Conservation (phyloP, 2,888 invertebrate species). For the Penaeus monodon region DNA sequence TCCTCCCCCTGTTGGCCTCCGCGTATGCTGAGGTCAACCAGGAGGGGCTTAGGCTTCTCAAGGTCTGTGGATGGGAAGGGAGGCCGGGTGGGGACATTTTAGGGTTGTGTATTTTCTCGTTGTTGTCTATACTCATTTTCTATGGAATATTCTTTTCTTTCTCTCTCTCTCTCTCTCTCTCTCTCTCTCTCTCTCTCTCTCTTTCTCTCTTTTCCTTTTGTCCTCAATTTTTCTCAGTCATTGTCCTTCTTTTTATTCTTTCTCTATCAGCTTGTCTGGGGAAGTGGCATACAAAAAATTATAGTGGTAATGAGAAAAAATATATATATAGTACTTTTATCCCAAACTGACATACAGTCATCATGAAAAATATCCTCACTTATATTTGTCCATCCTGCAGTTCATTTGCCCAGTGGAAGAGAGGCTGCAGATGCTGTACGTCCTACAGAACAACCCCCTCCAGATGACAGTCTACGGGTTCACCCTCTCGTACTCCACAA, state of each 20-base stretch:
- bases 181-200: too few species aligned
- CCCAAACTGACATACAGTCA: background rate
- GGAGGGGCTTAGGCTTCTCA: conserved; percentile 70
- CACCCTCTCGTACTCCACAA: conserved; percentile 65
- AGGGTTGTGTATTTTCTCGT: too few species aligned
- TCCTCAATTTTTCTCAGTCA: too few species aligned
- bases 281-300: too few species aligned
- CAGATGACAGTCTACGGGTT: conserved; percentile 69
- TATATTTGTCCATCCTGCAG: conserved; percentile 66
- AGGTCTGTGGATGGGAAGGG: conserved; percentile 67
- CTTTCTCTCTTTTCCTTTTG: too few species aligned
- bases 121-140: background rate
- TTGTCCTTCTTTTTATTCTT: too few species aligned
- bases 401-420: conserved; percentile 69
- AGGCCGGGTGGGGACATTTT: too few species aligned
- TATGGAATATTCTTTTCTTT: background rate
- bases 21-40: conserved; percentile 71
- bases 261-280: too few species aligned
- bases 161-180: too few species aligned
- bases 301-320: too few species aligned
- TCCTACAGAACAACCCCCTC: conserved; percentile 67
- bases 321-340: too few species aligned
- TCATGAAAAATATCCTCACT: background rate
- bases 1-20: conserved; percentile 70
- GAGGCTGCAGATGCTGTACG: conserved; percentile 67